phyloP scores from a whole-genome alignment of 2,113 vertebrate species.

The Elachura formosa region DNA sequence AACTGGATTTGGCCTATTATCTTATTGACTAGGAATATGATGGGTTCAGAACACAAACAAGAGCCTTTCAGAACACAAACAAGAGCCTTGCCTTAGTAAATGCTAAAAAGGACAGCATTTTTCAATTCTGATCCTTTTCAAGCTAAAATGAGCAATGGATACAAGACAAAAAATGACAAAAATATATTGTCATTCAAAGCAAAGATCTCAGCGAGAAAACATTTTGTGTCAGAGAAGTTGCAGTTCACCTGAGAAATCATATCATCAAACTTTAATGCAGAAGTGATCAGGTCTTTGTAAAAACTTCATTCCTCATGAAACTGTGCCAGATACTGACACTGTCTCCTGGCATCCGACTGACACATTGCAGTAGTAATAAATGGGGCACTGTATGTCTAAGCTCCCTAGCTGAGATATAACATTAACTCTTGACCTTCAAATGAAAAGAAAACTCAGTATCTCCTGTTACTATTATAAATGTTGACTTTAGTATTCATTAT shows the following conservation, averaged over 20 bases:
- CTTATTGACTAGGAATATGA: not conserved
- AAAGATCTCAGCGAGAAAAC: not conserved
- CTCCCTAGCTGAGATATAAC: slow-evolving; percentile 32
- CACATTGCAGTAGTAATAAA: slow-evolving; percentile 35
- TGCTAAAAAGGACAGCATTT: not conserved
- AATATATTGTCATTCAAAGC: not conserved
- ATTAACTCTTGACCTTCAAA: slow-evolving; percentile 55
- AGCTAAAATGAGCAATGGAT: not conserved
- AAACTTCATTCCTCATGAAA: not conserved
- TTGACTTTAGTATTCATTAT: slow-evolving; percentile 60
- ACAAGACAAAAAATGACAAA: not conserved
- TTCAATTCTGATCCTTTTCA: not conserved
- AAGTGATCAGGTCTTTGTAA: not conserved
- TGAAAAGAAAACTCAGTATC: slow-evolving; percentile 60
- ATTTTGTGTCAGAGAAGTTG: not conserved
- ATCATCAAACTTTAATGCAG: not conserved
- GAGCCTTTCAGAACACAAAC: not conserved
- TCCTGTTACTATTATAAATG: slow-evolving; percentile 54
- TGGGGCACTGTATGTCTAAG: slow-evolving; percentile 17
- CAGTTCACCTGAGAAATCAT: not conserved
- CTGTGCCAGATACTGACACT: not conserved
- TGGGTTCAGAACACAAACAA: not conserved
- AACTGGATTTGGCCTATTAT: not conserved
- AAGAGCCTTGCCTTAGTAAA: not conserved
- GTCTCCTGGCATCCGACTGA: not conserved